Evolutionary conservation across 2,888 invertebrate species (phyloP).

Genomic region (Drosophila hawaiiensis): DNA sequence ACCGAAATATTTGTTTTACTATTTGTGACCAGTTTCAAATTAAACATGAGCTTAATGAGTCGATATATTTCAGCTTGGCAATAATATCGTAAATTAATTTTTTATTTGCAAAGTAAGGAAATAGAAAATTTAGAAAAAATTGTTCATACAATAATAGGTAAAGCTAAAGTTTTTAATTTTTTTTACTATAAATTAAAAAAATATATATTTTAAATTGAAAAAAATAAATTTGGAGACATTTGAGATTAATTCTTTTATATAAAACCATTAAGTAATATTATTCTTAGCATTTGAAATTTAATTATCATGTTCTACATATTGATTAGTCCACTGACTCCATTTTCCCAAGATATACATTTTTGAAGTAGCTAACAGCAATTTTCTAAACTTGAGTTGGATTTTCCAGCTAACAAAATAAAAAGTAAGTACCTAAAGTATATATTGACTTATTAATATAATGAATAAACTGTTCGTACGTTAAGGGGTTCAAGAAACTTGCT

Average conservation of each 20-base stretch:
- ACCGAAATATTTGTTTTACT: not conserved
- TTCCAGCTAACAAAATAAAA: conserved; percentile 5
- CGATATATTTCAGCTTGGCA: not conserved
- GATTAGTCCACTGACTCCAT: not conserved
- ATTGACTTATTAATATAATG: not conserved
- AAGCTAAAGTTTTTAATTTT: not conserved
- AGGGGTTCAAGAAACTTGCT: not conserved
- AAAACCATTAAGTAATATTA: not conserved
- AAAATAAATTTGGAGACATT: not conserved
- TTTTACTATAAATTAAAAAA: not conserved
- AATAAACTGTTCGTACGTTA: not conserved
- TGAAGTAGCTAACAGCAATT: not conserved
- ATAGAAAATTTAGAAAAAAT: not conserved
- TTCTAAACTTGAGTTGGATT: not conserved
- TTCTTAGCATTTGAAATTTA: not conserved
- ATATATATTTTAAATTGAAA: not conserved
- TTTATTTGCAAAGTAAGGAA: not conserved
- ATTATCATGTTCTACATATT: not conserved
- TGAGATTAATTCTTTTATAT: not conserved
- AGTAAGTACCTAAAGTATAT: conserved; percentile 28
- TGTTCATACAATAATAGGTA: not conserved
- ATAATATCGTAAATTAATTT: not conserved
- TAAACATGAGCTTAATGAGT: not conserved
- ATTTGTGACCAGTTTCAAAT: not conserved
- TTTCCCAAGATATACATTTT: conserved; percentile 3